phyloP scores from a whole-genome alignment of 2,113 vertebrate species.

The Hyperoodon ampullatus region DNA sequence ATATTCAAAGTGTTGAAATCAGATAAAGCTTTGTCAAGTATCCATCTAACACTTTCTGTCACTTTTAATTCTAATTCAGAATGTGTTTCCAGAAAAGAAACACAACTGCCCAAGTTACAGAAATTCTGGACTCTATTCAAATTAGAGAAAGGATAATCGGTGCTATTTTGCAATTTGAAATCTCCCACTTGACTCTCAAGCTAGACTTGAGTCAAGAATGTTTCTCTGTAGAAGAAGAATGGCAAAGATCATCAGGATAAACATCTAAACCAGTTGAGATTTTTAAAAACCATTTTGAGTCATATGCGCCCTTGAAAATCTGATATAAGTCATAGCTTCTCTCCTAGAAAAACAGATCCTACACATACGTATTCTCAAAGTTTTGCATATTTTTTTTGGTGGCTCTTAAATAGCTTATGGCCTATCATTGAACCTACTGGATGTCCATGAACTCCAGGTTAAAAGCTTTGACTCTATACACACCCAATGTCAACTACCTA shows the following conservation, averaged over 20 bases:
- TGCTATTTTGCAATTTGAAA: neutral
- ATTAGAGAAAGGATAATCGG: neutral
- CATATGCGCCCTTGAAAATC: neutral
- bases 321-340: neutral
- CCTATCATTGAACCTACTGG: neutral
- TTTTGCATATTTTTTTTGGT: neutral
- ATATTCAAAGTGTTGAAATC: neutral
- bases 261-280: neutral
- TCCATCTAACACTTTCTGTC: neutral
- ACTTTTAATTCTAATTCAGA: neutral
- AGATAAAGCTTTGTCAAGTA: neutral
- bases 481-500: neutral
- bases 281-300: neutral
- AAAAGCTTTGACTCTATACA: neutral
- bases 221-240: neutral
- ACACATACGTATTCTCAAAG: neutral
- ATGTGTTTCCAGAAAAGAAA: neutral
- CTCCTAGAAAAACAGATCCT: neutral
- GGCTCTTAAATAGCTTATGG: neutral
- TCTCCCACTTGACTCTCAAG: neutral
- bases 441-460: neutral
- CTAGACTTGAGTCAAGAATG: neutral
- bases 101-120: neutral
- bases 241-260: neutral
- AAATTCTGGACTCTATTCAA: slow-evolving; percentile 4